These are phyloP conservation scores for Varroa destructor DNA, from an alignment of 1,140 invertebrate genomes.

Conservation along the genomic window DNA sequence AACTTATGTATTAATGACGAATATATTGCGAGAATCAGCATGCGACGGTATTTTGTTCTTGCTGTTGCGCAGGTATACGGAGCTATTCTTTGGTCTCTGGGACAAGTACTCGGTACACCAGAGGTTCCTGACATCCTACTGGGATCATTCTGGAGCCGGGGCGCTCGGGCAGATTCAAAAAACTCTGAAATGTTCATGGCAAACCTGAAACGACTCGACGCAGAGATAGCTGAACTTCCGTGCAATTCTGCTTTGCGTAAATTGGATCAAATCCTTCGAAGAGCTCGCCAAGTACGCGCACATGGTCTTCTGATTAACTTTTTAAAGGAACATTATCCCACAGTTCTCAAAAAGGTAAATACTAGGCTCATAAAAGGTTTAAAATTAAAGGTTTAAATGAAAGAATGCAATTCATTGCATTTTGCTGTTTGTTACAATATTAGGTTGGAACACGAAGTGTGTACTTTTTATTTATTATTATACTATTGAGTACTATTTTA, in stretches of 20 bases:
- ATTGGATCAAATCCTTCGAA: neutral
- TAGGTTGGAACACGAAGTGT: no score
- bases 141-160: conserved; percentile 7
- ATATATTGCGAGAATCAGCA: no score
- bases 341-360: conserved; percentile 16
- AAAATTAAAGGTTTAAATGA: neutral
- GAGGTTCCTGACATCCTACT: conserved; percentile 1
- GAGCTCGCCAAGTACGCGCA: conserved; percentile 1
- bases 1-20: no score
- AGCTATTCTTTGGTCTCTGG: neutral
- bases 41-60: neutral
- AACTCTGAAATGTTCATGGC: neutral
- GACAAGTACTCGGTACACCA: neutral
- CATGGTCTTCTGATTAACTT: conserved; percentile 2
- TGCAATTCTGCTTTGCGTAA: neutral
- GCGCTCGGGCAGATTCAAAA: neutral
- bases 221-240: neutral
- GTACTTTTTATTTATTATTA: no score
- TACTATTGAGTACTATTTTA: no score
- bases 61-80: neutral
- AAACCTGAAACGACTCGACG: neutral
- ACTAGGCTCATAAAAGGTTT: neutral
- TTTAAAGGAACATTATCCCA: neutral
- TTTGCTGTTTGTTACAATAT: no score
- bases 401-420: no score